These are phyloP conservation scores for Cydia strobilella DNA, from an alignment of 1,140 invertebrate species.

Conservation along the genomic window DNA sequence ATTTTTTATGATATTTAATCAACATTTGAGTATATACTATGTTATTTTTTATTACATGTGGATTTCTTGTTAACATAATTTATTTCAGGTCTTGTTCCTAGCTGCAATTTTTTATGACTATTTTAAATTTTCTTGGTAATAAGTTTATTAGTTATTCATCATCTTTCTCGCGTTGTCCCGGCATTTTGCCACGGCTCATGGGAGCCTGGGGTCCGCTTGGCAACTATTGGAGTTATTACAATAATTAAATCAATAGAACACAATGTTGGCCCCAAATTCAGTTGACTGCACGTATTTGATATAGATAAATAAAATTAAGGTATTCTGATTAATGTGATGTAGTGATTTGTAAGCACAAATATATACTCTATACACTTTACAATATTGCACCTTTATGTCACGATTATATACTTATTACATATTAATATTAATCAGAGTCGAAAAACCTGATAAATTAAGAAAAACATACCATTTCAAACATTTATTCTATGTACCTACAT, in stretches of 20 bases:
- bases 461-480: slow-evolving; percentile 42
- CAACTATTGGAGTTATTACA: neutral
- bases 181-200: too few relatives aligned
- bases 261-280: neutral
- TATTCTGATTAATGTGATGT: slow-evolving; percentile 28
- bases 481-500: slow-evolving; percentile 32
- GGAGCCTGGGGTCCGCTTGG: too few relatives aligned
- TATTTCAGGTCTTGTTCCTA: neutral
- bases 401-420: slow-evolving; percentile 25
- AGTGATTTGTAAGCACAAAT: slow-evolving; percentile 24
- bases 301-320: neutral
- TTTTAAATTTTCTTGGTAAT: neutral
- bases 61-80: neutral
- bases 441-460: slow-evolving; percentile 67
- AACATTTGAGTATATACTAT: neutral
- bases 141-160: too few relatives aligned
- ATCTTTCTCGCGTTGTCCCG: too few relatives aligned
- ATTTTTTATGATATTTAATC: neutral
- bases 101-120: neutral
- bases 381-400: slow-evolving; percentile 27
- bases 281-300: neutral
- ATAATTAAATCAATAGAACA: neutral
- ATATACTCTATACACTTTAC: slow-evolving; percentile 32
- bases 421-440: slow-evolving; percentile 32
- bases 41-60: neutral